phyloP scores from a whole-genome alignment of 2,797 vertebrate genomes.

The Eospalax fontanierii region DNA sequence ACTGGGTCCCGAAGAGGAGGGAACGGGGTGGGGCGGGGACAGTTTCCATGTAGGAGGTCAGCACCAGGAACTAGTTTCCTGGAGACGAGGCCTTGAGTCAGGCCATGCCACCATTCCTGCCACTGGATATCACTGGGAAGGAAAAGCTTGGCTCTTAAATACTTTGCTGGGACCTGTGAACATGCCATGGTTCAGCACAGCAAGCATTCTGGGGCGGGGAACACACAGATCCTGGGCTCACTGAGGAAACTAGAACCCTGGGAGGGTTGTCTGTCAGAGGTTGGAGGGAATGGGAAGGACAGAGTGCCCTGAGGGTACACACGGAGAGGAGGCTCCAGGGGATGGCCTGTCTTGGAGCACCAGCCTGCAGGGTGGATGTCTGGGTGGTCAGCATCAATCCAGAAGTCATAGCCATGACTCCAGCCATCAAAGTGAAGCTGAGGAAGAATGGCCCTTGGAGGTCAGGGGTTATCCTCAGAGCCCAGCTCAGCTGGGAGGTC shows the following conservation, averaged over 20 bases:
- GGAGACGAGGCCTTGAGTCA: background rate
- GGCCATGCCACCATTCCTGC: background rate
- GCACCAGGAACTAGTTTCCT: background rate
- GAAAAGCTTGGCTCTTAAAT: background rate
- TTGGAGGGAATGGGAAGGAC: background rate
- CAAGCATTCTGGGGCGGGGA: background rate
- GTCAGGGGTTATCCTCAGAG: slow-evolving; percentile 20
- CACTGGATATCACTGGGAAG: background rate
- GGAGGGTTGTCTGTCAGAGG: background rate
- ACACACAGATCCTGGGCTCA: background rate
- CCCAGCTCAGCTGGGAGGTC: background rate
- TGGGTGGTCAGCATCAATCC: slow-evolving; percentile 97
- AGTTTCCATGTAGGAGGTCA: background rate
- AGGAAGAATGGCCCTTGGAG: slow-evolving; percentile 45
- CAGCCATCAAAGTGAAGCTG: slow-evolving; percentile 99
- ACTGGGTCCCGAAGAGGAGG: background rate
- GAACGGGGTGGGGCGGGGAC: background rate
- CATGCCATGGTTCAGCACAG: background rate
- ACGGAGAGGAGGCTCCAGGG: slow-evolving; percentile 95
- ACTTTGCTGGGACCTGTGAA: background rate
- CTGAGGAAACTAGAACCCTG: background rate
- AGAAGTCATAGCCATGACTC: slow-evolving; percentile 98
- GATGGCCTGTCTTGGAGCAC: slow-evolving; percentile 97
- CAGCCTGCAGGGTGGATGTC: slow-evolving; percentile 98
- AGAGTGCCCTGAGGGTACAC: slow-evolving; percentile 79